These are phyloP conservation scores for Upupa epops DNA, from an alignment of 2,113 vertebrate species.

Conservation along the genomic window DNA sequence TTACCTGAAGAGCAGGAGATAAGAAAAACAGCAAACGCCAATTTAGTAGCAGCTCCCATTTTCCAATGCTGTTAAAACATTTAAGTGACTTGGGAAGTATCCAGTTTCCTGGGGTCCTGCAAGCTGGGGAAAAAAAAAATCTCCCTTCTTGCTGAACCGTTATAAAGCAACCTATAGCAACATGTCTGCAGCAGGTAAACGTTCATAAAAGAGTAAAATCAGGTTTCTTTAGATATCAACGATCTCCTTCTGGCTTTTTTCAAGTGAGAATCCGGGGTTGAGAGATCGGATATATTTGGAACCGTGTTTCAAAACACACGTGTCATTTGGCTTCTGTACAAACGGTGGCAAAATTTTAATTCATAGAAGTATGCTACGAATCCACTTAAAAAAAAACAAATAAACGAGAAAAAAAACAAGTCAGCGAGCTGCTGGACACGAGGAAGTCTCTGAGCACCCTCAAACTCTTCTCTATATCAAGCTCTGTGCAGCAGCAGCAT, in stretches of 20 bases:
- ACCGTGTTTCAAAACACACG: conserved; percentile 63
- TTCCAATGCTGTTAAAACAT: conserved; percentile 80
- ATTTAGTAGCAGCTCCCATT: conserved; percentile 98
- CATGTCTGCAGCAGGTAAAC: conserved; percentile 21
- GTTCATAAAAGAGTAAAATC: conserved; percentile 55
- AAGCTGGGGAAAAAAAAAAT: conserved; percentile 68
- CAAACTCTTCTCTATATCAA: conserved; percentile 12
- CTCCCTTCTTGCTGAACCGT: conserved; percentile 69
- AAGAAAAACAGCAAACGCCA: conserved; percentile 97
- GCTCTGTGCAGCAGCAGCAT: conserved; percentile 26
- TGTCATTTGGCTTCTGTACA: conserved; percentile 71
- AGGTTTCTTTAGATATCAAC: conserved; percentile 2
- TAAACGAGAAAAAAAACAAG: background rate
- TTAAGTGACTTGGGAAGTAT: conserved; percentile 73
- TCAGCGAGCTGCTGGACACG: conserved; percentile 15
- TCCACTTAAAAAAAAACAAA: background rate
- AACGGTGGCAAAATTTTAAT: conserved; percentile 62
- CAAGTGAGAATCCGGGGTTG: background rate
- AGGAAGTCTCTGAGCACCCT: background rate
- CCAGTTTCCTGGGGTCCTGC: conserved; percentile 72
- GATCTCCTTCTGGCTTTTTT: conserved; percentile 3
- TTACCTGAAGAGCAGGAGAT: conserved; percentile 99
- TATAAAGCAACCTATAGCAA: conserved; percentile 68
- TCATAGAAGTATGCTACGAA: conserved; percentile 52
- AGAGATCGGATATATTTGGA: conserved; percentile 51